Evolutionary conservation across 1,140 invertebrate genomes (phyloP).

Genomic region (Apis cerana): DNA sequence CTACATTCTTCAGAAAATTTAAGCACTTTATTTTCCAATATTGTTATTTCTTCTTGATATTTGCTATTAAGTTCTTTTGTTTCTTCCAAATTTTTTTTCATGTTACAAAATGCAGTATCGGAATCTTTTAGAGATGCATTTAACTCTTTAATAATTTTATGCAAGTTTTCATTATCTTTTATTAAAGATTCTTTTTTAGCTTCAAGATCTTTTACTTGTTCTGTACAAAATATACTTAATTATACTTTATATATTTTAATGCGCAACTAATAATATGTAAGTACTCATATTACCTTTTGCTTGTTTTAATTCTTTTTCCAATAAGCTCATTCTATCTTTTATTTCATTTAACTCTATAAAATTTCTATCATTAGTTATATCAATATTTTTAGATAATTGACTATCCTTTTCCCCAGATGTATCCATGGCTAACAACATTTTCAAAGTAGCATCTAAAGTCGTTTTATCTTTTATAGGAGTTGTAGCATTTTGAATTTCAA

Average conservation of each 20-base stretch:
- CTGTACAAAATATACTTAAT: slow-evolving; percentile 21
- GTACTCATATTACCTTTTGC: slow-evolving; percentile 51
- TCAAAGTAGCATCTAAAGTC: slow-evolving; percentile 68
- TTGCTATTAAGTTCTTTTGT: slow-evolving; percentile 34
- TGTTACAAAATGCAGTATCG: slow-evolving; percentile 37
- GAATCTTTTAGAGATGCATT: slow-evolving; percentile 59
- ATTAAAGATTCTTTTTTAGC: slow-evolving; percentile 58
- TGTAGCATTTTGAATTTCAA: slow-evolving; percentile 74
- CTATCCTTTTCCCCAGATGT: slow-evolving; percentile 27
- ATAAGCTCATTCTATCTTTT: slow-evolving; percentile 35
- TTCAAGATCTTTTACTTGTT: slow-evolving; percentile 38
- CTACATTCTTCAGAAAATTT: slow-evolving; percentile 11
- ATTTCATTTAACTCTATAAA: slow-evolving; percentile 10
- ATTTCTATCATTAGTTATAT: slow-evolving; percentile 10
- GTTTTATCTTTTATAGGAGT: slow-evolving; percentile 65
- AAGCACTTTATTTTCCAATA: slow-evolving; percentile 57
- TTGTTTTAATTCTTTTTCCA: slow-evolving; percentile 61
- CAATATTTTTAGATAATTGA: slow-evolving; percentile 40
- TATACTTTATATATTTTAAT: slow-evolving; percentile 2
- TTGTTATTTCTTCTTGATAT: slow-evolving; percentile 53
- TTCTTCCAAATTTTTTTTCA: slow-evolving; percentile 44
- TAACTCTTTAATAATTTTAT: slow-evolving; percentile 61
- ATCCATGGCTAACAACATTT: slow-evolving; percentile 70
- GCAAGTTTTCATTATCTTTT: slow-evolving; percentile 53
- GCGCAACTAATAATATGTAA: slow-evolving; percentile 1